Conservation (phyloP, 64 coral and sea anemone species). For the Pocillopora verrucosa region DNA sequence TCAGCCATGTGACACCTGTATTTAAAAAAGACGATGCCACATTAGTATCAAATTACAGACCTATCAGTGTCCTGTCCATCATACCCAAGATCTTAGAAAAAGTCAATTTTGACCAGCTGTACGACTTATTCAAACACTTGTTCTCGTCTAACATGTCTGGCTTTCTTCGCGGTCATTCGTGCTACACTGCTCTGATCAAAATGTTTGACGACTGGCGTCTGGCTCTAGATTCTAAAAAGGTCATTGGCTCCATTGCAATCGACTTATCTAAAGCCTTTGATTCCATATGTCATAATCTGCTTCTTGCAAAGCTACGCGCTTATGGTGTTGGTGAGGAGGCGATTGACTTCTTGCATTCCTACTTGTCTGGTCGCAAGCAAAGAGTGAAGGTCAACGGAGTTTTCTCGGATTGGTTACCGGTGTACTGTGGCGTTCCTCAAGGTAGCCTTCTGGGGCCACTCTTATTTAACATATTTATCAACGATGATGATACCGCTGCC, state of each 20-base stretch:
- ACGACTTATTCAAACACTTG: conserved; percentile 12
- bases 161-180: conserved; percentile 47
- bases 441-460: conserved; percentile 5
- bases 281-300: conserved; percentile 47
- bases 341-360: not conserved
- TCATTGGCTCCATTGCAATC: conserved; percentile 30
- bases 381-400: too few species aligned
- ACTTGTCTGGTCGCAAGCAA: not conserved
- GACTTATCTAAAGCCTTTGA: conserved; percentile 53
- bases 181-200: conserved; percentile 49
- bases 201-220: conserved; percentile 52
- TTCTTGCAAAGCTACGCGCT: not conserved
- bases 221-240: too few species aligned
- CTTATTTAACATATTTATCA: conserved; percentile 20
- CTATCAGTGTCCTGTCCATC: conserved; percentile 5
- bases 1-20: too few species aligned
- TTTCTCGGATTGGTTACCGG: not conserved
- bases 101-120: conserved; percentile 46
- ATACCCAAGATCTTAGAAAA: conserved; percentile 35
- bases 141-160: conserved; percentile 40
- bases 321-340: conserved; percentile 3
- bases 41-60: conserved; percentile 17
- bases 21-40: too few species aligned
- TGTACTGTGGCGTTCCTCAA: not conserved
- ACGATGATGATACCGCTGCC: conserved; percentile 19